Evolutionary conservation across 2,888 invertebrate genomes (phyloP), one percentile per base, ranked within the genome.

Genomic region (Loripinus fragilis): DNA sequence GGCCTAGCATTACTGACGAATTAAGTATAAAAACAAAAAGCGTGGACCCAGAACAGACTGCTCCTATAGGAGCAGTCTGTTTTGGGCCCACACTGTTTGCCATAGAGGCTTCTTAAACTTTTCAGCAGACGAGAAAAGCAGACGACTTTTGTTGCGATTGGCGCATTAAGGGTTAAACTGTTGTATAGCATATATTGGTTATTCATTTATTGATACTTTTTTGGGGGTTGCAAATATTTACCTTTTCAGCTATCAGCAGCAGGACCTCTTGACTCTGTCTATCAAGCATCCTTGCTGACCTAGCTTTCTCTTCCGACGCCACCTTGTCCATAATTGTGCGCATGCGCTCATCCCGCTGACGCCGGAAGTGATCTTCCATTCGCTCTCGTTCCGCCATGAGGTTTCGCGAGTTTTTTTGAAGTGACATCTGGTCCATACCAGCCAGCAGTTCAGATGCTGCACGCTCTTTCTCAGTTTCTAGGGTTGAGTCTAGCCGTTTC

Each of bases 181-280:
- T n/a, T n/a, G n/a, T n/a, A n/a, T n/a, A n/a, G n/a, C n/a, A n/a
- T n/a, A n/a, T n/a, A n/a, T n/a, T n/a, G n/a, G n/a, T n/a, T n/a
- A n/a, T n/a, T n/a, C n/a, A n/a, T n/a, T n/a, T n/a, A n/a, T n/a
- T n/a, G n/a, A n/a, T n/a, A n/a, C n/a, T n/a, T n/a, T n/a, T n/a
- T n/a, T n/a, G n/a, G n/a, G n/a, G n/a, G n/a, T n/a, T n/a, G n/a
- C n/a, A n/a, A n/a, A 12, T 25, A 42, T 73, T 33, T 41, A 90
- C 91, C 87, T 91, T 91, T 78, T 91, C 90, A 12, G 90, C 91
- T 38, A 92, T 92, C 52, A 93, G 86, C 41, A 88, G 77, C 77
- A 93, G 81, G 91, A 93, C 92, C 79, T 93, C 93, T 50, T 91
- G 89, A 52, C 89, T 86, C 76, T 92, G 92, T 70, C 90, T 88